Conservation (phyloP, 2,888 invertebrate genomes). For the Spatulosminthurus flaviceps region DNA sequence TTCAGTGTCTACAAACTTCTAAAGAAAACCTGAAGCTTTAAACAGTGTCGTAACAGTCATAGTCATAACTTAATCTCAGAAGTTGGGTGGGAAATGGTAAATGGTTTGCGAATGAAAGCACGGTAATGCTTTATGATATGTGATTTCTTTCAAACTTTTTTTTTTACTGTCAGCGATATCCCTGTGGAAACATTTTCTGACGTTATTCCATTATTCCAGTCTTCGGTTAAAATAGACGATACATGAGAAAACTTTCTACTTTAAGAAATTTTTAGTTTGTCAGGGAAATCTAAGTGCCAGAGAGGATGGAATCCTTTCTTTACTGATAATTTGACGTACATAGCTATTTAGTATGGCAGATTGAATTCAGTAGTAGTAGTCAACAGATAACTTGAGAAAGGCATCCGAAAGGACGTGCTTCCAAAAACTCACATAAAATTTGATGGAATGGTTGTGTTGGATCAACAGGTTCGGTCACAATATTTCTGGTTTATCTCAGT, state of each 20-base stretch:
- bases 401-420: background rate
- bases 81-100: background rate
- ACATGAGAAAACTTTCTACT: background rate
- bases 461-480: background rate
- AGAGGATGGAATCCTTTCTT: background rate
- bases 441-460: background rate
- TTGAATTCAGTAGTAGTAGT: background rate
- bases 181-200: background rate
- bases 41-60: too few species aligned
- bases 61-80: too few species aligned
- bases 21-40: too few species aligned
- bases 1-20: too few species aligned
- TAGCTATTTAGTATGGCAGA: background rate
- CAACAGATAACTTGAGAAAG: background rate
- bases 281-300: background rate
- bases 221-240: background rate
- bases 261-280: background rate
- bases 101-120: background rate
- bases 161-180: background rate
- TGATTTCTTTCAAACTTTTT: conserved; percentile 7
- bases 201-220: background rate
- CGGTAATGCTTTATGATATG: background rate
- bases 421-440: background rate
- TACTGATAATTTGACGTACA: background rate
- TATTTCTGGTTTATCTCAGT: background rate